Evolutionary conservation across 2,888 invertebrate genomes (phyloP), one percentile per base, ranked within the genome.

Genomic region (Phyllotreta cruciferae): DNA sequence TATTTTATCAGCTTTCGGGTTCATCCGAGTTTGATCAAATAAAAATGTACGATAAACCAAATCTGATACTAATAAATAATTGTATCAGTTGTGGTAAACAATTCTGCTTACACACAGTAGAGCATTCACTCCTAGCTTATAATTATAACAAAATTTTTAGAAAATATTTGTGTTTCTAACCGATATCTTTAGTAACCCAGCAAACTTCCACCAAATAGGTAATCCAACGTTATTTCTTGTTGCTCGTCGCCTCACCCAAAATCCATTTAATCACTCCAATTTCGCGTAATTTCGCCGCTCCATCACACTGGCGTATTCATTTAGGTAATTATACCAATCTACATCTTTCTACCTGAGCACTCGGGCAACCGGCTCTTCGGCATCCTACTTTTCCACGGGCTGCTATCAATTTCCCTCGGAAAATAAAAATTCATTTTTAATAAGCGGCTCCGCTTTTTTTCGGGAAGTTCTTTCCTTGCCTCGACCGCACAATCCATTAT

Each of bases 401-500:
- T 6, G 47, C 47, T 47, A 47, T 47, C 47, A 47, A 47, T 47
- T 47, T 47, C 47, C 47, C 34, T 14, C 47, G 13, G 24, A 47
- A 47, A 47, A 47, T 47, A 47, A 47, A 47, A 47, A 47, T 47
- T 47, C 47, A 47, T 47, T 47, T 47, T 47, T 47, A 47, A 47
- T 47, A 47, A 47, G 47, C 9, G 24, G 14, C 47, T 14, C 34
- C 34, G 7, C 7, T 47, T 47, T 44, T n/a, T 10, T 47, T 13
- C 24, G 24, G 6, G 24, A 24, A 47, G 7, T 34, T 24, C 24
- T 24, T 13, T 47, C 34, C 34, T 9, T 47, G 47, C 34, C 10
- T 41, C 9, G 3, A 10, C 41, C 41, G 4, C 4, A 10, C 10
- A 41, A 41, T 41, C 3, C 41, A 41, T 41, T 41, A 41, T 10